These are phyloP conservation scores for Lepidocyrtinus sp. DNA, from an alignment of 2,888 invertebrate species.

Conservation along the genomic window DNA sequence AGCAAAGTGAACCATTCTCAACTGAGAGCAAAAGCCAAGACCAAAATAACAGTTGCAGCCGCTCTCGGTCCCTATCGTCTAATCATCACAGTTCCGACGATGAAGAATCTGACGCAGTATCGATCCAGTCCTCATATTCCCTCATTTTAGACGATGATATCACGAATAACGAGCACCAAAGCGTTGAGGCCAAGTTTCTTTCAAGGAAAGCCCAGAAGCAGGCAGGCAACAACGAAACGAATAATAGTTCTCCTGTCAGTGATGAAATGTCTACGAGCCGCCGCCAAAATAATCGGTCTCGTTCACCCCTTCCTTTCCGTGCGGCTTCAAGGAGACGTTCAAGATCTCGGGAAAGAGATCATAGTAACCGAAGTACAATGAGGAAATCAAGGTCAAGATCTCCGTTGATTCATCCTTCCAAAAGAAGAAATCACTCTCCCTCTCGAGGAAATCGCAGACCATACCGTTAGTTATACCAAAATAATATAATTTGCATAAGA, in stretches of 20 bases:
- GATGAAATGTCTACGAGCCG: conserved; percentile 14
- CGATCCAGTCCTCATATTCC: conserved; percentile 47
- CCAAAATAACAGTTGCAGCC: conserved; percentile 28
- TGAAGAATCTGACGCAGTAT: conserved; percentile 47
- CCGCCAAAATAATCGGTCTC: conserved; percentile 19
- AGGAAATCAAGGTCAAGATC: conserved; percentile 46
- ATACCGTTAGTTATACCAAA: conserved; percentile 38
- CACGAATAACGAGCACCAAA: conserved; percentile 32
- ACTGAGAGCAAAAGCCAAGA: too few relatives aligned
- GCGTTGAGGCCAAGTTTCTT: conserved; percentile 48
- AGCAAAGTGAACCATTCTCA: conserved; percentile 9
- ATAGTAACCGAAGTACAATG: not conserved
- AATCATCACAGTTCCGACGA: conserved; percentile 23
- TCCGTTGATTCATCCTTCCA: conserved; percentile 1
- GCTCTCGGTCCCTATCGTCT: conserved; percentile 37
- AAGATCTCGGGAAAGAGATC: conserved; percentile 30
- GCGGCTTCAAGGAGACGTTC: conserved; percentile 22
- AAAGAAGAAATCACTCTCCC: conserved; percentile 44
- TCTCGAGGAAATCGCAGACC: conserved; percentile 32
- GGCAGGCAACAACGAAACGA: not conserved
- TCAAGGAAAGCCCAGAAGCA: conserved; percentile 37
- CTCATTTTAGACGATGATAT: conserved; percentile 35
- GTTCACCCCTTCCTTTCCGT: conserved; percentile 28
- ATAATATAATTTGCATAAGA: too few relatives aligned
- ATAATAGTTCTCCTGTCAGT: conserved; percentile 20